A percentile compares a stretch with the other conserved stretches of the same genome.
phyloP scores from a whole-genome alignment of 2,113 vertebrate species.

The Anas platyrhynchos region DNA sequence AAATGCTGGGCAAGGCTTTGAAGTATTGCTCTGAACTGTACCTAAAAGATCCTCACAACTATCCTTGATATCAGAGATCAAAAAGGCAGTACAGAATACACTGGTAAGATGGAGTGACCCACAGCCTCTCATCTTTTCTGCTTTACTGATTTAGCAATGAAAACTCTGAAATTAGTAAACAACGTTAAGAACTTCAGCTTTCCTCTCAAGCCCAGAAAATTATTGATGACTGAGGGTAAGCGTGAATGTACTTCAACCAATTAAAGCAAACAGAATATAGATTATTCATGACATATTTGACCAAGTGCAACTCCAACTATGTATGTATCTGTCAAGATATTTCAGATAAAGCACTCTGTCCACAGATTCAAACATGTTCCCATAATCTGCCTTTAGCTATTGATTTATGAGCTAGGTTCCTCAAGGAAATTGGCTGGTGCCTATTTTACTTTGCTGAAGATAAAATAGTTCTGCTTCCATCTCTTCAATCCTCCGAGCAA shows the following conservation, averaged over 20 bases:
- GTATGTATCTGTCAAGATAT: fast-evolving
- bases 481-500: slow-evolving; percentile 45
- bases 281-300: not conserved
- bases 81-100: not conserved
- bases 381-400: not conserved
- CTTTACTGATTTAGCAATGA: not conserved
- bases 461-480: slow-evolving; percentile 32
- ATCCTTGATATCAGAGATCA: not conserved
- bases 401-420: not conserved
- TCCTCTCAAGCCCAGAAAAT: not conserved
- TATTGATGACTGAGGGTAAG: not conserved
- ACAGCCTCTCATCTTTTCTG: not conserved
- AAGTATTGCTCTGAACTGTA: not conserved
- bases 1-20: not conserved
- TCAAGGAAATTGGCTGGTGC: not conserved
- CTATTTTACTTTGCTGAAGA: not conserved
- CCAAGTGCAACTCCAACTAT: not conserved
- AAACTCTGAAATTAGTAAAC: not conserved
- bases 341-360: not conserved
- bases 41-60: not conserved
- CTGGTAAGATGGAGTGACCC: fast-evolving
- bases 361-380: not conserved
- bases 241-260: not conserved
- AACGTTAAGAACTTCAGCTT: not conserved
- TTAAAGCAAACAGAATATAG: not conserved